Evolutionary conservation across 2,113 vertebrate species (phyloP).

Genomic region (Petrocephalus zakoni): DNA sequence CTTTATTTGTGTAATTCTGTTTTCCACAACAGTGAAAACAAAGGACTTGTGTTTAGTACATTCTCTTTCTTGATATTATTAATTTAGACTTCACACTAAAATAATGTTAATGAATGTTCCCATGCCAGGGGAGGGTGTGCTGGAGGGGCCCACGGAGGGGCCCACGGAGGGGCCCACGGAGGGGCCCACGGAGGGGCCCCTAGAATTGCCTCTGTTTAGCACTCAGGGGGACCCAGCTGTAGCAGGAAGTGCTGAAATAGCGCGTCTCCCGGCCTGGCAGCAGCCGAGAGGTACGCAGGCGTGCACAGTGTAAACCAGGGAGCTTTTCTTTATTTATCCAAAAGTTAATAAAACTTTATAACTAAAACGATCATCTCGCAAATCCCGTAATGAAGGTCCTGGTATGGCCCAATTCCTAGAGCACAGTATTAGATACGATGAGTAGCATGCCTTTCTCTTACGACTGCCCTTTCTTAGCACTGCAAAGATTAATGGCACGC

Average conservation of each 20-base stretch:
- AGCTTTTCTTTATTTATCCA: neutral
- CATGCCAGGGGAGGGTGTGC: neutral
- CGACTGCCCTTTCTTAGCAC: neutral
- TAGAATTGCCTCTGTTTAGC: neutral
- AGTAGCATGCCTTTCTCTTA: neutral
- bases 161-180: neutral
- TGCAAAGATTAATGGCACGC: neutral
- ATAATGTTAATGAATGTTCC: too few species aligned
- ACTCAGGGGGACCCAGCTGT: neutral
- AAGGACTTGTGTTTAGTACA: neutral
- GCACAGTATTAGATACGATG: neutral
- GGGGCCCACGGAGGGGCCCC: neutral
- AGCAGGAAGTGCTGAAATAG: neutral
- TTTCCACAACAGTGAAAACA: too few species aligned
- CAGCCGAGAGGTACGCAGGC: neutral
- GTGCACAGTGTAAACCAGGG: neutral
- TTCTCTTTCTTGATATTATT: neutral
- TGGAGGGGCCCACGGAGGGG: neutral
- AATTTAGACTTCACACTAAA: neutral
- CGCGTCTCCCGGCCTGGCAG: neutral
- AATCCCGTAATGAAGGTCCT: neutral
- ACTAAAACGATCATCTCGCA: neutral
- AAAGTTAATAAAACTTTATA: neutral
- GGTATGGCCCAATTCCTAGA: neutral
- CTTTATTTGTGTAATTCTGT: too few species aligned